Percentiles rank a stretch among this genome's conserved stretches.
phyloP scores from a whole-genome alignment of 2,888 invertebrate genomes.

The Andricus quercusramuli region DNA sequence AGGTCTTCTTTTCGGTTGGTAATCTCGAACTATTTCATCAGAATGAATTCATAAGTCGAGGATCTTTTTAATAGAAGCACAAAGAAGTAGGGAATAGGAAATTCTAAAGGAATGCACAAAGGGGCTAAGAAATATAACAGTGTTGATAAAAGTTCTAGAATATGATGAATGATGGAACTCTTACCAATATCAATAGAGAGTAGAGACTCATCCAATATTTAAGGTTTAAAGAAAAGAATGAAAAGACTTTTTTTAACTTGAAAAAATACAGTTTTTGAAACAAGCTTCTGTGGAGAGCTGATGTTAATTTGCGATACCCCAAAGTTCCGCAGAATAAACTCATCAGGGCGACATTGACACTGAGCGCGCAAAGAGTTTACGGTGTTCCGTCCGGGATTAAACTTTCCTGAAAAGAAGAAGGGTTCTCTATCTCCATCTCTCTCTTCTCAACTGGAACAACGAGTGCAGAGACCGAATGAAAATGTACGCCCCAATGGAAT shows the following conservation, averaged over 20 bases:
- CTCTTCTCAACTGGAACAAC: constrained; percentile 45
- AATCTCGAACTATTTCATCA: background rate
- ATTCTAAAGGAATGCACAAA: constrained; percentile 14
- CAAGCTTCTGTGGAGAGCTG: constrained; percentile 41
- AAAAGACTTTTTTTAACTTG: background rate
- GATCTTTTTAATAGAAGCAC: constrained; percentile 15
- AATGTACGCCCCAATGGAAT: constrained; percentile 71
- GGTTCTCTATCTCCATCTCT: constrained; percentile 51
- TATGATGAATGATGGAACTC: background rate
- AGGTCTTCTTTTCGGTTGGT: background rate
- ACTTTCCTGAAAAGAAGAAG: constrained; percentile 59
- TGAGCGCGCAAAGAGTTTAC: constrained; percentile 11
- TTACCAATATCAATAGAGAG: background rate
- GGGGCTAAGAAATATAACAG: constrained; percentile 35
- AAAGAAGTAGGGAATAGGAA: constrained; percentile 26
- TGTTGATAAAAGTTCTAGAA: background rate
- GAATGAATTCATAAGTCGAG: constrained; percentile 2
- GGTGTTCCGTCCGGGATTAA: constrained; percentile 58
- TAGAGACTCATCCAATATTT: background rate
- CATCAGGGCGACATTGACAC: constrained; percentile 37
- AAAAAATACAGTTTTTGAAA: background rate
- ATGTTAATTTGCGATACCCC: constrained; percentile 34
- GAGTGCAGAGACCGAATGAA: constrained; percentile 65
- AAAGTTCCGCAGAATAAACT: constrained; percentile 15
- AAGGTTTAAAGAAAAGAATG: background rate